Percentiles rank a stretch among this genome's conserved stretches.
Conservation (phyloP, 2,113 vertebrate genomes). For the Pluvialis apricaria region DNA sequence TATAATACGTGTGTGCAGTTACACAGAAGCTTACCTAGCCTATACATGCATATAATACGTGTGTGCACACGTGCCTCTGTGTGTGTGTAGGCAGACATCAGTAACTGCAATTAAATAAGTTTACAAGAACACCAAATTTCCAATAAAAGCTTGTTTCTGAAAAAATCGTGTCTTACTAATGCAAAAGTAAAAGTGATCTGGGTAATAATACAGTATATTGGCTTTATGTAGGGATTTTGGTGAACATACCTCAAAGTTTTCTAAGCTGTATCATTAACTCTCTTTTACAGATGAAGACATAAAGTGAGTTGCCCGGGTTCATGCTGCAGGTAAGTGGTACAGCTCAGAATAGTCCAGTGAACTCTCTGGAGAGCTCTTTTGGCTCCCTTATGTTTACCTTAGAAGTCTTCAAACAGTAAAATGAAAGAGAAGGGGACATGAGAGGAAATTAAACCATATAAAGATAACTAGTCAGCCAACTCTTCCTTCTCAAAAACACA, state of each 20-base stretch:
- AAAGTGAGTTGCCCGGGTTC: background rate
- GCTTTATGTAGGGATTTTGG: background rate
- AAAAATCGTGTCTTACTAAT: background rate
- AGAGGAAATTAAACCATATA: slow-evolving; percentile 54
- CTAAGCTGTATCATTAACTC: background rate
- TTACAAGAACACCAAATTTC: background rate
- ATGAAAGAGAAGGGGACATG: slow-evolving; percentile 1
- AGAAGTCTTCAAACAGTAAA: slow-evolving; percentile 30
- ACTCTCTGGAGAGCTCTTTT: background rate
- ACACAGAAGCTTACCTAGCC: background rate
- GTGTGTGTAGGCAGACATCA: background rate
- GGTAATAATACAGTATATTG: background rate
- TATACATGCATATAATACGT: background rate
- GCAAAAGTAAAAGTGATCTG: background rate
- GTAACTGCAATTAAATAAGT: background rate
- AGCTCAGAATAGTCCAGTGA: background rate
- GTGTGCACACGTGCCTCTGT: background rate
- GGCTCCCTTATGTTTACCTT: background rate
- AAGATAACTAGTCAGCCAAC: slow-evolving; percentile 47
- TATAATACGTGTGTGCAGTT: background rate
- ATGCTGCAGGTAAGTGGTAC: background rate
- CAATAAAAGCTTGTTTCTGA: background rate
- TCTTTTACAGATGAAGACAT: background rate
- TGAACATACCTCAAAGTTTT: background rate
- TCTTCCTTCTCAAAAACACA: slow-evolving; percentile 54